Percentiles rank a stretch among this genome's conserved stretches.
These are phyloP conservation scores for Cylas formicarius DNA, from an alignment of 1,140 invertebrate species.

Conservation along the genomic window DNA sequence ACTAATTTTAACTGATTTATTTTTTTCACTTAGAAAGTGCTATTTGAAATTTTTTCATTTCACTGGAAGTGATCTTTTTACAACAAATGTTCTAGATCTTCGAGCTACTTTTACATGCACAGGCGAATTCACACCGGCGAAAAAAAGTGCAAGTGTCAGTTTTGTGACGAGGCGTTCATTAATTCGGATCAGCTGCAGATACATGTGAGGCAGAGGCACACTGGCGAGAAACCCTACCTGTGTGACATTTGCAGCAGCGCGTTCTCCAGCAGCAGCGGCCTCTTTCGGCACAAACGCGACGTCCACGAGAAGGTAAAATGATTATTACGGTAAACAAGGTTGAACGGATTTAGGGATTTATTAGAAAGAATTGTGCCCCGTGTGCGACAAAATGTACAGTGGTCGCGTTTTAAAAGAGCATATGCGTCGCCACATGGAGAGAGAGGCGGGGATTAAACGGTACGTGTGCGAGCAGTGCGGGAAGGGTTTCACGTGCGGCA, in stretches of 20 bases:
- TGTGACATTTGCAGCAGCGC: slow-evolving; percentile 19
- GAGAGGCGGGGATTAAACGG: slow-evolving; percentile 11
- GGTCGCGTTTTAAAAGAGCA: slow-evolving; percentile 15
- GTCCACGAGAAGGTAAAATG: slow-evolving; percentile 15
- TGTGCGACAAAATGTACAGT: slow-evolving; percentile 11
- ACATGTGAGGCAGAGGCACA: slow-evolving; percentile 17
- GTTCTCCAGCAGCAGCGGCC: slow-evolving; percentile 17
- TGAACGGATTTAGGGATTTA: slow-evolving; percentile 10
- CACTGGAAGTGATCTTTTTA: no score
- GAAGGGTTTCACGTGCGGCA: slow-evolving; percentile 24
- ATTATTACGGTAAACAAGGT: slow-evolving; percentile 2
- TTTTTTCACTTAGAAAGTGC: no score
- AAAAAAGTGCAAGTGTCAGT: slow-evolving; percentile 8
- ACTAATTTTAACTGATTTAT: slow-evolving; percentile 2
- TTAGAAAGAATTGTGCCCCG: slow-evolving; percentile 12
- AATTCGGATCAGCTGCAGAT: slow-evolving; percentile 14
- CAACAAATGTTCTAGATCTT: no score
- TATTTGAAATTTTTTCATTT: no score
- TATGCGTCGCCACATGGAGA: slow-evolving; percentile 18
- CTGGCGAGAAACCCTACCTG: slow-evolving; percentile 19
- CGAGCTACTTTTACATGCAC: slow-evolving; percentile 15
- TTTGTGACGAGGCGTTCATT: slow-evolving; percentile 7
- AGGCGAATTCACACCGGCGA: slow-evolving; percentile 9
- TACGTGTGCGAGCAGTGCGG: slow-evolving; percentile 21
- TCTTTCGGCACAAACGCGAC: slow-evolving; percentile 18